Base-by-base conservation (phyloP, 2,888 invertebrate species). In the Conistra vaccinii region DNA sequence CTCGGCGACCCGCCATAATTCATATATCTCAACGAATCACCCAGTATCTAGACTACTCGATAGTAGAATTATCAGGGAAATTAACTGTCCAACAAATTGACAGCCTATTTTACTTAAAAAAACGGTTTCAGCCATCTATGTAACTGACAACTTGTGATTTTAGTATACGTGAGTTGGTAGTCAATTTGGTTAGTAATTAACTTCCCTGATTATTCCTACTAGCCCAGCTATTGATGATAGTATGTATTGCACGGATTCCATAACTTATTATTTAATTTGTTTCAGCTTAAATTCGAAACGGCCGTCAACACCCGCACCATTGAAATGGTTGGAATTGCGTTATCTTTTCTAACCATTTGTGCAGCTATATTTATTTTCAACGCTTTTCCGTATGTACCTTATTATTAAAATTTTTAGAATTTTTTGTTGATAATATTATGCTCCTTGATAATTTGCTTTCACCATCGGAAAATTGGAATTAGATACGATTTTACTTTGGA, bases 341-440 rank as follows among this genome's bases (percentile, higher is more conserved):
- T 98, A 14, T 99, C 99, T 0, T 95, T 99, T 9, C 91, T 98
- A 23, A 97, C 98, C 0, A 95, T 99, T 45, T 91, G 98, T 23
- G 92, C 98, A 32, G 98, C 99, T 0, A 95, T 99, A 65, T 95
- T 97, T 69, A 98, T 99, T 85, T 99, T 99, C 93, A 97, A 97
- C 86, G 97, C 97, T 87, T 99, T 98, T 95, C 97, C 98, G 98
- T 98, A 94, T 96, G 94, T 80, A 39, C 0, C 0, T 17, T 5
- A 7, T 32, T 10, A 32, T 45, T 17, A 29, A 1, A 45, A 0
- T 42, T 20, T 26, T 9, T n/a, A 51, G 6, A 51, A 5, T 39
- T 14, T 2, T 35, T 45, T 29, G 12, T 29, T 4, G 3, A n/a
- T 32, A 53, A 32, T 53, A 32, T 20, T 20, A 7, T 48, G 20